phyloP scores from a whole-genome alignment of 2,797 vertebrate genomes.

The Sorex maritimensis region DNA sequence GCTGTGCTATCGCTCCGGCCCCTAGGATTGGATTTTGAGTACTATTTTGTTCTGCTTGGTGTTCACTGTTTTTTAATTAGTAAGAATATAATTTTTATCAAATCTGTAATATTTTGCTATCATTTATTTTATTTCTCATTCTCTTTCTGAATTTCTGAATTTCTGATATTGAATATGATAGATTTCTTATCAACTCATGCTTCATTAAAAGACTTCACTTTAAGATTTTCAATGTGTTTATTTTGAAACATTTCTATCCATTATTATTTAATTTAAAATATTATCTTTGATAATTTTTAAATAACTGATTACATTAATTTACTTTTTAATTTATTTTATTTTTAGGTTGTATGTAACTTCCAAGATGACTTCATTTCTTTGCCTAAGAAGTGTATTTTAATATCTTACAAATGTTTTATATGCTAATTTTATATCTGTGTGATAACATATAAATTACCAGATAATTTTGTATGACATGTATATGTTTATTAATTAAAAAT shows the following conservation, averaged over 20 bases:
- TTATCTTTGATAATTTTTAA: neutral
- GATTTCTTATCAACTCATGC: no score
- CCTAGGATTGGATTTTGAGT: neutral
- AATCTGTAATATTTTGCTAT: neutral
- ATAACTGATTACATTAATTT: neutral
- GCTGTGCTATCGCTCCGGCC: no score
- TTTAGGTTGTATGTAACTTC: neutral
- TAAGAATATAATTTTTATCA: neutral
- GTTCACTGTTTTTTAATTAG: conserved; percentile 6
- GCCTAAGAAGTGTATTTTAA: neutral
- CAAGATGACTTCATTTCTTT: neutral
- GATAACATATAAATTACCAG: no score
- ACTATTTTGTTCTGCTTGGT: neutral
- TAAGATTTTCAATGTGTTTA: neutral
- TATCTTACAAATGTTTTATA: neutral
- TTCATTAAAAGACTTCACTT: neutral
- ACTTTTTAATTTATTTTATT: neutral
- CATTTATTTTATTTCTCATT: conserved; percentile 5
- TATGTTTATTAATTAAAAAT: no score
- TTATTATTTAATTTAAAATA: neutral
- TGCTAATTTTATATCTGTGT: neutral
- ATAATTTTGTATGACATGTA: no score
- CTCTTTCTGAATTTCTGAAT: neutral
- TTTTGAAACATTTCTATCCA: neutral
- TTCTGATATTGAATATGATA: neutral